Evolutionary conservation across 2,113 vertebrate species (phyloP), one percentile per base, ranked within the genome.

Genomic region (Strigops habroptila): DNA sequence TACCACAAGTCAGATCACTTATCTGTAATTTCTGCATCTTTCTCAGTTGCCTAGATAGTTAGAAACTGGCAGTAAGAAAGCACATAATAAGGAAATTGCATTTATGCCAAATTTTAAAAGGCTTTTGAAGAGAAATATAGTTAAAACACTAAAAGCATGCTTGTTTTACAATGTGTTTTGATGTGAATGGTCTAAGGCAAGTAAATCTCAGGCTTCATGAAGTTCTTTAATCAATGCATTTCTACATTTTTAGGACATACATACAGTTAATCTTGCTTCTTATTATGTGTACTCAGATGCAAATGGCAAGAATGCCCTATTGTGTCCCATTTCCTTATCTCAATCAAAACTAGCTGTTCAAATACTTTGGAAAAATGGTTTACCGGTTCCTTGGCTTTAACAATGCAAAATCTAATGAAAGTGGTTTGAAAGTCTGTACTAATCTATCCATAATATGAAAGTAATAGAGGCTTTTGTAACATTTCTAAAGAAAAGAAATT

Each of bases 401-500:
- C 24, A 13, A 51, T 28, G 21, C 21, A 89, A 49, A 69, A 95
- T 79, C 22, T 18, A 55, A 28, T 21, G 23, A 65, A 89, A 92
- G 60, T 46, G 4, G 2, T 63, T 90, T 91, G 31, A 52, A 95
- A 76, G 30, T 79, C 67, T 44, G 14, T 81, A 60, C 23, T 67
- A 62, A 30, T 41, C 33, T 80, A n/a, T 11, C 15, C 13, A 5
- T 52, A 4, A n/a, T 37, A 31, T 41, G 22, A 82, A 91, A 79
- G 35, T n/a, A 89, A 79, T 60, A 89, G 48, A 80, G 17, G 24
- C 6, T 92, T 93, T 88, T 80, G 57, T 87, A 73, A 44, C 21
- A 35, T 65, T 92, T 75, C 62, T n/a, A 52, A 85, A 74, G 44
- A 60, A 79, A 70, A 86, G 1, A 85, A 92, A 70, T 28, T 44